Conservation (phyloP, 1,140 invertebrate species). For the Olivierus martensii region DNA sequence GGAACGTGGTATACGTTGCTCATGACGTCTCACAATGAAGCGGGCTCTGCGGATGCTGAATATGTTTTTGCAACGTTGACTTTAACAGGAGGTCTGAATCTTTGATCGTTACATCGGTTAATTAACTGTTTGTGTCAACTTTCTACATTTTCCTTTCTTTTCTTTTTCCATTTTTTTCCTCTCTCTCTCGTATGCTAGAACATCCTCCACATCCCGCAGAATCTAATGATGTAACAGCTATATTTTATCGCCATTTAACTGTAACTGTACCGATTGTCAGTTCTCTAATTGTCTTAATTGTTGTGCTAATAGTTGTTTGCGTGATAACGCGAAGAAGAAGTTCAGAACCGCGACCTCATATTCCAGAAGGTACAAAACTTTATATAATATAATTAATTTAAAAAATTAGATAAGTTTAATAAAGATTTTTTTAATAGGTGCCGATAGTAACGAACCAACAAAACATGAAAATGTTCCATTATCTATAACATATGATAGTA, state of each 20-base stretch:
- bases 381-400: too few relatives aligned
- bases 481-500: constrained; percentile 9
- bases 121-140: too few relatives aligned
- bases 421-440: constrained; percentile 2
- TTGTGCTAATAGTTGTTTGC: constrained; percentile 11
- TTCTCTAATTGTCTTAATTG: constrained; percentile 7
- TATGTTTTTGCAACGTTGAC: constrained; percentile 58
- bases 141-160: too few relatives aligned
- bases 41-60: constrained; percentile 65
- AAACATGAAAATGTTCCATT: constrained; percentile 12
- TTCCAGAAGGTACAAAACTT: constrained; percentile 4
- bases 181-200: not conserved
- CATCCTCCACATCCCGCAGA: constrained; percentile 8
- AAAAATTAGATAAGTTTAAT: not conserved
- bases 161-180: too few relatives aligned
- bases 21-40: constrained; percentile 81
- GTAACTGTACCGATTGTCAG: constrained; percentile 13
- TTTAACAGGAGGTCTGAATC: constrained; percentile 36
- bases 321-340: constrained; percentile 10
- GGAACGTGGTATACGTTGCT: constrained; percentile 78
- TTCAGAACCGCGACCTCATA: constrained; percentile 1
- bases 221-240: constrained; percentile 3
- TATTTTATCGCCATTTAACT: constrained; percentile 10
- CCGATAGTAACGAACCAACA: constrained; percentile 4
- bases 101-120: too few relatives aligned